Conservation (phyloP, 2,113 vertebrate genomes). For the Cricetomys ansorgei region DNA sequence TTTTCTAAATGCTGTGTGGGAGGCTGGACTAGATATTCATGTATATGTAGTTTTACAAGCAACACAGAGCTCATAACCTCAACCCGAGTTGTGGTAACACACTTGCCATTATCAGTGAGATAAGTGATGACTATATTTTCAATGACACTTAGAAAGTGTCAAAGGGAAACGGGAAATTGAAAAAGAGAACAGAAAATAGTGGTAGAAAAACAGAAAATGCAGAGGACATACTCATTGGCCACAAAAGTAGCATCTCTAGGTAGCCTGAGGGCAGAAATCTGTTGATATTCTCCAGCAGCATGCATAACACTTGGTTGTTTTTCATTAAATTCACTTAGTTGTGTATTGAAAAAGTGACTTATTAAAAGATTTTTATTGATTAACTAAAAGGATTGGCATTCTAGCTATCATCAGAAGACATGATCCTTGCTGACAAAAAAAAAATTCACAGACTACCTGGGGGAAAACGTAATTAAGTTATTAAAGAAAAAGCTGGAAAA, state of each 20-base stretch:
- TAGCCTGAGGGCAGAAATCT: not conserved
- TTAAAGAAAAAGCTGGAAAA: not conserved
- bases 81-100: not conserved
- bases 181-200: not conserved
- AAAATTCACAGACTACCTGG: not conserved
- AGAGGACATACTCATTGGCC: not conserved
- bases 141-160: not conserved
- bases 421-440: not conserved
- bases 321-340: not conserved
- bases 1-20: not conserved
- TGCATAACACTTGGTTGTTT: not conserved
- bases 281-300: not conserved
- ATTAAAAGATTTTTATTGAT: not conserved
- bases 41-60: not conserved
- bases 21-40: not conserved
- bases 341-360: not conserved
- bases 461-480: not conserved
- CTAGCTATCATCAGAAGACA: not conserved
- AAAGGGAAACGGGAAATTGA: not conserved
- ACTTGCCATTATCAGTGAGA: not conserved
- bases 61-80: not conserved
- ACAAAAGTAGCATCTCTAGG: accelerated
- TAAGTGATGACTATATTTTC: not conserved
- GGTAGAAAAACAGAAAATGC: not conserved
- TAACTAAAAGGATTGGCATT: not conserved